phyloP scores from a whole-genome alignment of 2,113 vertebrate genomes.

The Microtus oregoni region DNA sequence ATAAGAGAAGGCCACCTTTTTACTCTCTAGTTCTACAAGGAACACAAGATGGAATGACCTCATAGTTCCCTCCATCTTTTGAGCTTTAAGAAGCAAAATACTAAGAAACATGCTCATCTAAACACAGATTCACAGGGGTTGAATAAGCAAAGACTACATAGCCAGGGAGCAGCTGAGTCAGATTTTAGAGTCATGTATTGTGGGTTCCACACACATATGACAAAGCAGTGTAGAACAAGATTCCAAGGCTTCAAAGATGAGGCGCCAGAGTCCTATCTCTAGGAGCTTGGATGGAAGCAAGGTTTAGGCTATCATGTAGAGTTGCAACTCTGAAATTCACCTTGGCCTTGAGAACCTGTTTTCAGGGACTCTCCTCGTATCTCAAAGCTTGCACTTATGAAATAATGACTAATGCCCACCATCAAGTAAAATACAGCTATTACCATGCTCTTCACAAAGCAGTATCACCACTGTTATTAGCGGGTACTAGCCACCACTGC shows the following conservation, averaged over 20 bases:
- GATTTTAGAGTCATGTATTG: slow-evolving; percentile 10
- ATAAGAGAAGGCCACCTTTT: slow-evolving; percentile 25
- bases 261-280: neutral
- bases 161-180: neutral
- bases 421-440: slow-evolving; percentile 57
- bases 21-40: neutral
- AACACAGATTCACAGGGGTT: neutral
- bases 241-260: neutral
- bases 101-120: neutral
- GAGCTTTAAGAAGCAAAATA: slow-evolving; percentile 27
- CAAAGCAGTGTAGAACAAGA: neutral
- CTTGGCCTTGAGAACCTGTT: neutral
- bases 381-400: neutral
- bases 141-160: neutral
- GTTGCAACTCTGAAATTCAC: neutral
- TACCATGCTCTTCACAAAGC: slow-evolving; percentile 24
- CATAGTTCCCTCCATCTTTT: slow-evolving; percentile 20
- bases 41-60: slow-evolving; percentile 29
- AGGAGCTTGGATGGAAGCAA: neutral
- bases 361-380: neutral
- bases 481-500: neutral
- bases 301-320: neutral
- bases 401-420: neutral
- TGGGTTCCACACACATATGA: neutral
- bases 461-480: slow-evolving; percentile 13